These are phyloP conservation scores for Drosophila kuntzei DNA, from an alignment of 2,888 invertebrate species.

Conservation along the genomic window DNA sequence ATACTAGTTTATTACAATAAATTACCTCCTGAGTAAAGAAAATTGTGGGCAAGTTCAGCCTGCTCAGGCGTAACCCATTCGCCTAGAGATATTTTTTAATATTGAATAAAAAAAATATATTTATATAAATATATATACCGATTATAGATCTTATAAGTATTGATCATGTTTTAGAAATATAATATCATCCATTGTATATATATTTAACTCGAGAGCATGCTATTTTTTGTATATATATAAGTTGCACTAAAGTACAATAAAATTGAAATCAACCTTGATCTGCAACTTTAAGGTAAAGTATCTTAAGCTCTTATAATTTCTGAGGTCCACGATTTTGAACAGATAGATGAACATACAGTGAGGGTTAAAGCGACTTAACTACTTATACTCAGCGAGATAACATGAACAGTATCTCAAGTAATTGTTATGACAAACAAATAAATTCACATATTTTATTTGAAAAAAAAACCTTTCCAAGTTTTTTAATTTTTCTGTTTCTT, in stretches of 20 bases:
- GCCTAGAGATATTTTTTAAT: conserved; percentile 86
- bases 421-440: too few species aligned
- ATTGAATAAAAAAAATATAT: conserved; percentile 10
- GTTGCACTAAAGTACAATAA: not conserved
- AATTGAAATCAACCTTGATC: too few species aligned
- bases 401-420: too few species aligned
- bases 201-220: not conserved
- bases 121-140: not conserved
- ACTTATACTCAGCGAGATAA: too few species aligned
- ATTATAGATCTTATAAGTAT: not conserved
- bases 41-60: conserved; percentile 93
- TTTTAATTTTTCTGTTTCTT: too few species aligned
- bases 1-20: conserved; percentile 32
- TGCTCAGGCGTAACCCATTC: conserved; percentile 93
- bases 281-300: too few species aligned
- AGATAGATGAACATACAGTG: too few species aligned
- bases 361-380: too few species aligned
- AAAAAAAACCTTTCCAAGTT: too few species aligned
- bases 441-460: too few species aligned
- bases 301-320: too few species aligned
- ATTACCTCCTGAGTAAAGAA: conserved; percentile 93
- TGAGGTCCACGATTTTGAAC: too few species aligned
- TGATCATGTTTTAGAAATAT: not conserved
- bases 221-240: not conserved
- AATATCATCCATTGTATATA: not conserved